A percentile compares a stretch with the other conserved stretches of the same genome.
phyloP scores from a whole-genome alignment of 2,113 vertebrate species.

The Poeciliopsis prolifica region DNA sequence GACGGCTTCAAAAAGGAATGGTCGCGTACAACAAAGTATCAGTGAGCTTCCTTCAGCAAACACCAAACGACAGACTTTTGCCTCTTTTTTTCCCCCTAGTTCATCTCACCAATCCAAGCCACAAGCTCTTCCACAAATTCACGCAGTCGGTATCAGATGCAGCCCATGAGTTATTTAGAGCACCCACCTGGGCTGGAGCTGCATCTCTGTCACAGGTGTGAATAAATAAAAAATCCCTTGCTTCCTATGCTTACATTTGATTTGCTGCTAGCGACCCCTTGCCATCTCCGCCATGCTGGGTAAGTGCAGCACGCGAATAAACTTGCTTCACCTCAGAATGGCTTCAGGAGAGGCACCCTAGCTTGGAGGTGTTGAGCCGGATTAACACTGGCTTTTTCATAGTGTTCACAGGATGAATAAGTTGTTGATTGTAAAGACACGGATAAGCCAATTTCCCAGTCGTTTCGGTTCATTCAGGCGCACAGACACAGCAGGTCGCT shows the following conservation, averaged over 20 bases:
- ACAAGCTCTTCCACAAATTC: not conserved
- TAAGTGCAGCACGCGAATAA: not conserved
- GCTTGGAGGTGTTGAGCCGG: not conserved
- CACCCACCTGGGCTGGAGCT: not conserved
- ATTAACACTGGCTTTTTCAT: not conserved
- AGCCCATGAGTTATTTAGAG: not conserved
- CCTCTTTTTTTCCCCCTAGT: not conserved
- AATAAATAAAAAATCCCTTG: not conserved
- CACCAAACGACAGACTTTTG: not conserved
- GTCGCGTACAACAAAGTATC: not conserved
- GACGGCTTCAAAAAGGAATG: too few relatives aligned
- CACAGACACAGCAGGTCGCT: not conserved
- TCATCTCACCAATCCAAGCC: not conserved
- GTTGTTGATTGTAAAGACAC: not conserved
- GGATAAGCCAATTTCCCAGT: constrained; percentile 1
- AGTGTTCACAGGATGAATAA: not conserved
- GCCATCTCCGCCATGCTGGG: not conserved
- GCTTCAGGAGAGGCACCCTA: not conserved
- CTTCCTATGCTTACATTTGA: not conserved
- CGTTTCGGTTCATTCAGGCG: not conserved
- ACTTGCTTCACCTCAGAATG: not conserved
- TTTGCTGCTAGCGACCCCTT: not conserved
- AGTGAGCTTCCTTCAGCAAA: not conserved
- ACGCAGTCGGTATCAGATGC: constrained; percentile 2
- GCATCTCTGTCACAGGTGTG: not conserved